A percentile compares a stretch with the other conserved stretches of the same genome.
These are phyloP conservation scores for Coendou prehensilis DNA, from an alignment of 2,797 vertebrate species.

Conservation along the genomic window DNA sequence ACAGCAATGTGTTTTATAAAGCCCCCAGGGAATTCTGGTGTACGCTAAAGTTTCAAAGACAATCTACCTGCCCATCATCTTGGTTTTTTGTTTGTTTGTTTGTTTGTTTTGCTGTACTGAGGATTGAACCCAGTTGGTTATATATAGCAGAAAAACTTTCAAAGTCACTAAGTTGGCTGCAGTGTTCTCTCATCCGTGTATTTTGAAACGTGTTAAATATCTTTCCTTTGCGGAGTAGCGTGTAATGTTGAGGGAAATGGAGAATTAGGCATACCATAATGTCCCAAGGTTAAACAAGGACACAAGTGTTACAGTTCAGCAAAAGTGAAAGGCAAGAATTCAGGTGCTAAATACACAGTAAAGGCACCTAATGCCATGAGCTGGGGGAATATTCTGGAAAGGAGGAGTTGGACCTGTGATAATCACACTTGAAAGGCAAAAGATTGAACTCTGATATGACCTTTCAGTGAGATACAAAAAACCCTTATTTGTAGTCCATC, in stretches of 20 bases:
- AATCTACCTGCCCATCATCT: not conserved
- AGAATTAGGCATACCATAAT: not conserved
- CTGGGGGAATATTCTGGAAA: not conserved
- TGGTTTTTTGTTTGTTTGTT: not conserved
- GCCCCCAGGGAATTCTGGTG: not conserved
- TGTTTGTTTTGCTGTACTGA: not conserved
- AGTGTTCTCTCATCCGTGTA: not conserved
- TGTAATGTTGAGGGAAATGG: not conserved
- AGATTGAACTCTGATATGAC: not conserved
- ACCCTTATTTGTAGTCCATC: not conserved
- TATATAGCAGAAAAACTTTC: not conserved
- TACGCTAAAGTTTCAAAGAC: not conserved
- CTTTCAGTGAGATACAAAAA: conserved; percentile 26
- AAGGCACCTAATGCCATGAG: not conserved
- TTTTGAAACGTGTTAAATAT: not conserved
- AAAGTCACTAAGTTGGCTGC: not conserved
- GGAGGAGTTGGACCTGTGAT: no score
- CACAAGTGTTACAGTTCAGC: not conserved
- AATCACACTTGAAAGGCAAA: not conserved
- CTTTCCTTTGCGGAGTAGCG: not conserved
- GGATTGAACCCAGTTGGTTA: not conserved
- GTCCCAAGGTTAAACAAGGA: conserved; percentile 31
- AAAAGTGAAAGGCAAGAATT: not conserved
- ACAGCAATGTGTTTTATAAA: not conserved
- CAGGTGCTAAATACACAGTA: not conserved